Evolutionary conservation across 2,888 invertebrate genomes (phyloP).

Genomic region (Ypsolopha scabrella): DNA sequence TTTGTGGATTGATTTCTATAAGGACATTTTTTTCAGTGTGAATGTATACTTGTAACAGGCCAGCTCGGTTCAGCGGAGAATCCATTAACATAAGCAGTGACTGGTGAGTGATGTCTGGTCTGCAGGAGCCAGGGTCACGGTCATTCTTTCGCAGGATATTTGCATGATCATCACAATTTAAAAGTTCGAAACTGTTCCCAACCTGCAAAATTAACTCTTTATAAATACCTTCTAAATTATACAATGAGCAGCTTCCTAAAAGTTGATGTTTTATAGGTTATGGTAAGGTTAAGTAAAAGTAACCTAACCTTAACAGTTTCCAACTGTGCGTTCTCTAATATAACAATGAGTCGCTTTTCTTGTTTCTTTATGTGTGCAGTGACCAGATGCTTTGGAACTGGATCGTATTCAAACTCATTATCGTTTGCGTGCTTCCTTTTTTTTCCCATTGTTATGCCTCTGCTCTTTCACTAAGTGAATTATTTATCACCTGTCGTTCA

Average conservation of each 20-base stretch:
- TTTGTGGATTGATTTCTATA: slow-evolving; percentile 97
- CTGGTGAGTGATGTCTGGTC: slow-evolving; percentile 98
- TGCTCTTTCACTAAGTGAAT: background rate
- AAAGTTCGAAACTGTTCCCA: slow-evolving; percentile 87
- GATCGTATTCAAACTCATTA: slow-evolving; percentile 83
- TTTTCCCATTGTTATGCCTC: slow-evolving; percentile 46
- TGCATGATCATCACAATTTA: slow-evolving; percentile 95
- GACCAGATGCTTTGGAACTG: slow-evolving; percentile 81
- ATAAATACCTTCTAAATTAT: background rate
- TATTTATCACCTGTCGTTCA: background rate
- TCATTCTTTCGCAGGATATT: slow-evolving; percentile 87
- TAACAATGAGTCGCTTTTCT: slow-evolving; percentile 91
- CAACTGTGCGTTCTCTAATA: slow-evolving; percentile 93
- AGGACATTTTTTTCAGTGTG: slow-evolving; percentile 93
- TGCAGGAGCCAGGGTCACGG: slow-evolving; percentile 86
- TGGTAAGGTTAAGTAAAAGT: background rate
- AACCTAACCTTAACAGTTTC: slow-evolving; percentile 91
- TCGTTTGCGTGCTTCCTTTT: slow-evolving; percentile 63
- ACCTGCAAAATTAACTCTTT: slow-evolving; percentile 68
- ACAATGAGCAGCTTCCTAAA: background rate
- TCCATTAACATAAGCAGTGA: slow-evolving; percentile 98
- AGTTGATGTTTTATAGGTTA: background rate
- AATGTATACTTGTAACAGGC: slow-evolving; percentile 94
- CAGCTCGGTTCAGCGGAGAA: slow-evolving; percentile 96
- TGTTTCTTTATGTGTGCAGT: slow-evolving; percentile 83